Conservation (phyloP, 2,888 invertebrate genomes). For the Mayetiola destructor region DNA sequence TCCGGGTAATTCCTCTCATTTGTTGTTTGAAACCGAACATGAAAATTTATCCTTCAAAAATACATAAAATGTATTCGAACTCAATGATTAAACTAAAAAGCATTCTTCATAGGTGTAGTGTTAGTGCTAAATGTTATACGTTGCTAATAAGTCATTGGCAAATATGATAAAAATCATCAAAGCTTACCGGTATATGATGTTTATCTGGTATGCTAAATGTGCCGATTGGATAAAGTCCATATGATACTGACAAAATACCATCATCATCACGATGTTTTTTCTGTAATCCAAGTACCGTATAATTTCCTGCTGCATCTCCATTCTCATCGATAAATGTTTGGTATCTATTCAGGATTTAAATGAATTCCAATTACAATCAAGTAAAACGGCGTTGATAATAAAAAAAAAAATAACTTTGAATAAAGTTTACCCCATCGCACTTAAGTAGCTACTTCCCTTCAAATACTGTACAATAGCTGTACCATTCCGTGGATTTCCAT, state of each 20-base stretch:
- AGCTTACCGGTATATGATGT: conserved; percentile 58
- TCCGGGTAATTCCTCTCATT: too few species aligned
- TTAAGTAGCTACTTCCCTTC: conserved; percentile 61
- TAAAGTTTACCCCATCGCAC: conserved; percentile 64
- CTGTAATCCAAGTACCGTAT: conserved; percentile 60
- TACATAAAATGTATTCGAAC: too few species aligned
- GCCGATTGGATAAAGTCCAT: conserved; percentile 67
- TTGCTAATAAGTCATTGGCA: not conserved
- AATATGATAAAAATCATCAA: conserved; percentile 11
- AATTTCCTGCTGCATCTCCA: conserved; percentile 89
- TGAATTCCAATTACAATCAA: conserved; percentile 3
- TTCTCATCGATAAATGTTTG: conserved; percentile 84
- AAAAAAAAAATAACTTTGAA: not conserved
- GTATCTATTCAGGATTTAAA: conserved; percentile 45
- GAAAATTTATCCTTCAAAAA: too few species aligned
- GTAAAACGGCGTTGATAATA: not conserved
- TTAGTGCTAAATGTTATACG: not conserved
- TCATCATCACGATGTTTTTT: conserved; percentile 25
- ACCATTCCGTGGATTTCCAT: conserved; percentile 61
- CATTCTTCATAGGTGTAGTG: too few species aligned
- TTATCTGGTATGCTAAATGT: conserved; percentile 48
- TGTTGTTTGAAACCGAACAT: too few species aligned
- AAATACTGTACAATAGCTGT: conserved; percentile 64
- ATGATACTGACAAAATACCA: conserved; percentile 30
- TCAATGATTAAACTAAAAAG: too few species aligned